These are phyloP conservation scores for Ecliptopera silaceata DNA, from an alignment of 2,888 invertebrate genomes.

Conservation along the genomic window DNA sequence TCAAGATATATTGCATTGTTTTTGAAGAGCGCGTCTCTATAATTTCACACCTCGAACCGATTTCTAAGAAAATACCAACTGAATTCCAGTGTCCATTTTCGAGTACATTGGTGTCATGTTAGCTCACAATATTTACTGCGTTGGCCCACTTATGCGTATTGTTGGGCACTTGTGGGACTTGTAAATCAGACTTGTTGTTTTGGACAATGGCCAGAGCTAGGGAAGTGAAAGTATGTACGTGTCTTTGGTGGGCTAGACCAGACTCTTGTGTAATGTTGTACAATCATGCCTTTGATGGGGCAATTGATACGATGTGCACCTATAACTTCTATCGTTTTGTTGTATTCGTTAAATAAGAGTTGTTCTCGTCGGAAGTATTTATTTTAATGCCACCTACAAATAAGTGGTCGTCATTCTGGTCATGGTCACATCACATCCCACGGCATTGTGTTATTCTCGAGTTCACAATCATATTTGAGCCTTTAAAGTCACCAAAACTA, in stretches of 20 bases:
- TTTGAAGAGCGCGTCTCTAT: not conserved
- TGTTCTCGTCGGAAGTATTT: too few relatives aligned
- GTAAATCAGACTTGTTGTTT: slow-evolving; percentile 18
- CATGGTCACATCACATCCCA: too few relatives aligned
- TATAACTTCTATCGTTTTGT: not conserved
- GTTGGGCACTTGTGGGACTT: slow-evolving; percentile 7
- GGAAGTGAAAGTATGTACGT: slow-evolving; percentile 30
- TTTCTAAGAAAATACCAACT: not conserved
- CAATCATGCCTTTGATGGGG: slow-evolving; percentile 4
- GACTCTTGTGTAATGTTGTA: slow-evolving; percentile 24
- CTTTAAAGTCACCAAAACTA: too few relatives aligned
- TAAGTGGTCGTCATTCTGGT: too few relatives aligned
- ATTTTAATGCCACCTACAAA: too few relatives aligned
- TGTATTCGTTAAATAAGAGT: not conserved
- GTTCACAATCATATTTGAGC: too few relatives aligned
- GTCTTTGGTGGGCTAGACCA: slow-evolving; percentile 25
- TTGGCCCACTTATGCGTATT: slow-evolving; percentile 5
- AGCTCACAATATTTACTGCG: slow-evolving; percentile 11
- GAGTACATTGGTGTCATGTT: slow-evolving; percentile 1
- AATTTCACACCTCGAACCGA: not conserved
- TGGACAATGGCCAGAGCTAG: slow-evolving; percentile 26
- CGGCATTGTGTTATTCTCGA: too few relatives aligned
- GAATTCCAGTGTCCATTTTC: not conserved
- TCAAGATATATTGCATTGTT: not conserved
- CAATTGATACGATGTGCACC: not conserved